Percentiles rank a stretch among this genome's conserved stretches.
Evolutionary conservation across 53 echinoderm and acorn worm species (phyloP).

Genomic region (Patiria pectinifera): DNA sequence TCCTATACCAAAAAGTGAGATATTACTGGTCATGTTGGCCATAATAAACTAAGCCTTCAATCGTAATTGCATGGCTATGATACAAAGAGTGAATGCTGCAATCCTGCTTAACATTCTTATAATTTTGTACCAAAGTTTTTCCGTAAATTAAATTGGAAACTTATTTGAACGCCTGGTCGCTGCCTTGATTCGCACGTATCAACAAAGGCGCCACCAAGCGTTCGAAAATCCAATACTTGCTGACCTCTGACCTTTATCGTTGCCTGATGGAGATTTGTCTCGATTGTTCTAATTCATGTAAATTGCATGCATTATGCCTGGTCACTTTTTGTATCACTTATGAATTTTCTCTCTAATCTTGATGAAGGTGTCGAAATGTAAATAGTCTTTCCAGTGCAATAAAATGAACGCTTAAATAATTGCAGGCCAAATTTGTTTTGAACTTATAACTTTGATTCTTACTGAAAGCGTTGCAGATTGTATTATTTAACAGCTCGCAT

Average conservation of each 20-base stretch:
- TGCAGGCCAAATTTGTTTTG: no score
- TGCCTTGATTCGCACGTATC: no score
- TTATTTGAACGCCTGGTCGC: no score
- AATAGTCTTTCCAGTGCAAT: neutral
- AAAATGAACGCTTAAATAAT: no score
- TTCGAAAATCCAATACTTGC: neutral
- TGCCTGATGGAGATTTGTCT: slow-evolving; percentile 24
- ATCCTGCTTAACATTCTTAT: neutral
- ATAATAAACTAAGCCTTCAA: no score
- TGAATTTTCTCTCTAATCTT: slow-evolving; percentile 4
- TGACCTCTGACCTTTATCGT: neutral
- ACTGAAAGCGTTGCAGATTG: no score
- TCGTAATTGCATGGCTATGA: neutral
- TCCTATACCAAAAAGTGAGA: no score
- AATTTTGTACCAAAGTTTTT: neutral
- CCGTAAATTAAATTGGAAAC: no score
- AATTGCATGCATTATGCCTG: slow-evolving; percentile 18
- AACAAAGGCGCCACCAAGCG: no score
- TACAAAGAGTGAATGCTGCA: neutral
- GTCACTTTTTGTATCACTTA: neutral
- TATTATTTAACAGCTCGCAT: no score
- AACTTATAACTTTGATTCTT: no score
- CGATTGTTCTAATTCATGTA: neutral
- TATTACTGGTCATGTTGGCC: no score
- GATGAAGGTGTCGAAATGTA: slow-evolving; percentile 27